phyloP scores from a whole-genome alignment of 2,797 vertebrate genomes.

The Calcarius lapponicus region DNA sequence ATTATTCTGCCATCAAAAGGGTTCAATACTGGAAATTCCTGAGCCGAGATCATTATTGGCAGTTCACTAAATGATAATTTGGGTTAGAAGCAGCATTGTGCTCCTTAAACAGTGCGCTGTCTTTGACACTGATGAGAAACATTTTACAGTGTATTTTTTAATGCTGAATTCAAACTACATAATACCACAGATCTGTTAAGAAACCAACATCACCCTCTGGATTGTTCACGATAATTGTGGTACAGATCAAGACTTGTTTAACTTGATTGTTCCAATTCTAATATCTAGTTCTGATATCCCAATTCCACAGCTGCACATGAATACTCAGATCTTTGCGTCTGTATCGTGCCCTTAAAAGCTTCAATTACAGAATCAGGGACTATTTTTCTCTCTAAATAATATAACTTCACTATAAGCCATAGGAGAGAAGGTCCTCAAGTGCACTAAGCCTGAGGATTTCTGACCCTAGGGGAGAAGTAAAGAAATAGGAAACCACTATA shows the following conservation, averaged over 20 bases:
- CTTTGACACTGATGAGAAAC: not conserved
- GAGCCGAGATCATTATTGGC: conserved; percentile 42
- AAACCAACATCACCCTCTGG: not conserved
- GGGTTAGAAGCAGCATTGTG: conserved; percentile 6
- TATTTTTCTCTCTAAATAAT: conserved; percentile 5
- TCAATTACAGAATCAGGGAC: not conserved
- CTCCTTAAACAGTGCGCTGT: conserved; percentile 17
- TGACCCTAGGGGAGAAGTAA: not conserved
- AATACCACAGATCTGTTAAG: conserved; percentile 16
- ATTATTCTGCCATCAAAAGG: conserved; percentile 50
- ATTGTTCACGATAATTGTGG: conserved; percentile 47
- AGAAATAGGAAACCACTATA: not conserved
- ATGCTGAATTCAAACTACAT: conserved; percentile 36
- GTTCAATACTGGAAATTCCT: conserved; percentile 20
- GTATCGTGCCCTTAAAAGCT: not conserved
- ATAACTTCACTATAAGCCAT: not conserved
- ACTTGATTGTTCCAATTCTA: not conserved
- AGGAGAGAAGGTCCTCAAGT: not conserved
- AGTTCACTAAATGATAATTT: conserved; percentile 27
- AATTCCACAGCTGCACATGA: conserved; percentile 21
- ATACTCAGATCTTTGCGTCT: not conserved
- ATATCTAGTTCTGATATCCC: not conserved
- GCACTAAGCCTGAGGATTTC: not conserved
- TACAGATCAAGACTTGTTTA: conserved; percentile 8
- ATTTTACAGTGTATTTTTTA: conserved; percentile 5